Conservation (phyloP, 1,140 invertebrate genomes). For the Drosophila prosaltans region DNA sequence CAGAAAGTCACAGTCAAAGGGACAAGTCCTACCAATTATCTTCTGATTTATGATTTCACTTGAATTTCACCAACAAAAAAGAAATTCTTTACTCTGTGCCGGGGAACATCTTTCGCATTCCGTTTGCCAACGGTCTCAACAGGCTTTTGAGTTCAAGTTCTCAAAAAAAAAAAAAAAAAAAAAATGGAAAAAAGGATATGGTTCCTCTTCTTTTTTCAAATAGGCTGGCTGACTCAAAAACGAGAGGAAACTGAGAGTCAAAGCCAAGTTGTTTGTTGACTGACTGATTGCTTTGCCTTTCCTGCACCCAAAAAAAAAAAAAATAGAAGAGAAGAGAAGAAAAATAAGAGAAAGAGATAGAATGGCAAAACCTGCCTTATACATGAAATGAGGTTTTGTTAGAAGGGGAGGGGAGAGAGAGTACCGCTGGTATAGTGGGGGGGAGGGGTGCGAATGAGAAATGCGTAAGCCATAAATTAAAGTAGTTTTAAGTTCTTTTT, state of each 20-base stretch:
- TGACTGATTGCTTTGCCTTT: constrained; percentile 73
- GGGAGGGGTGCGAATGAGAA: constrained; percentile 46
- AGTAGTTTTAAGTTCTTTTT: constrained; percentile 68
- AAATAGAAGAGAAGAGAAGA: constrained; percentile 19
- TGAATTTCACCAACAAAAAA: constrained; percentile 42
- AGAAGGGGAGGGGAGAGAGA: background rate
- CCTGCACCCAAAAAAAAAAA: constrained; percentile 36
- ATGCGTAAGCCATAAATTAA: constrained; percentile 79
- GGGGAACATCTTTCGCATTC: background rate
- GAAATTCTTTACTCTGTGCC: constrained; percentile 20
- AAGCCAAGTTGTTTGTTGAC: constrained; percentile 57
- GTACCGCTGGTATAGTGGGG: too few species aligned
- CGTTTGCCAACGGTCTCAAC: constrained; percentile 35
- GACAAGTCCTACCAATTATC: constrained; percentile 45
- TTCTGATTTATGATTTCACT: constrained; percentile 60
- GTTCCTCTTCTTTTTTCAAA: background rate
- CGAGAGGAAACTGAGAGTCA: constrained; percentile 43
- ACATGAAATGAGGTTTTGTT: background rate
- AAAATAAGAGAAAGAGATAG: constrained; percentile 7
- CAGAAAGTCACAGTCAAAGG: constrained; percentile 8
- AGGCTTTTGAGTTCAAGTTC: constrained; percentile 40
- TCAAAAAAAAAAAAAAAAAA: too few species aligned
- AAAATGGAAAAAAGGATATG: too few species aligned
- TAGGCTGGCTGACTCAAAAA: constrained; percentile 18
- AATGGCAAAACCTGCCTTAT: background rate